Evolutionary conservation across 1,140 invertebrate genomes (phyloP).

Genomic region (Bombus soroeensis): DNA sequence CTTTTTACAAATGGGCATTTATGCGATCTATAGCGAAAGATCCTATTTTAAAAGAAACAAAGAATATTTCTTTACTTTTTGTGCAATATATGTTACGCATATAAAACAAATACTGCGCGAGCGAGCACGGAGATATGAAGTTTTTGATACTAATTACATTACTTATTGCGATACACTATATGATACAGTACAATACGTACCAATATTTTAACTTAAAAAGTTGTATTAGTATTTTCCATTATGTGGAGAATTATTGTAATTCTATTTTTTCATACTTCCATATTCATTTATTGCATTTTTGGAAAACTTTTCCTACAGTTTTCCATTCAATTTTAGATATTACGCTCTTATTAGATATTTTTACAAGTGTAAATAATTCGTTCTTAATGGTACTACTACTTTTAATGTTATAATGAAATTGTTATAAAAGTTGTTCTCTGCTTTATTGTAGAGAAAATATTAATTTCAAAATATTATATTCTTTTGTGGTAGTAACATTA

Average conservation of each 20-base stretch:
- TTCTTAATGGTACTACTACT: constrained; percentile 16
- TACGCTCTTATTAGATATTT: constrained; percentile 6
- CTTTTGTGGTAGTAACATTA: constrained; percentile 17
- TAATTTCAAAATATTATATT: constrained; percentile 10
- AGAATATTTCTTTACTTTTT: neutral
- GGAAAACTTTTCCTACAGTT: constrained; percentile 2
- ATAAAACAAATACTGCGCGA: neutral
- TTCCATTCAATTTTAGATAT: neutral
- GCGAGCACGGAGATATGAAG: neutral
- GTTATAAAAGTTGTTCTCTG: neutral
- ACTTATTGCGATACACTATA: neutral
- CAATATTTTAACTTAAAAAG: constrained; percentile 16
- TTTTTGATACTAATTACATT: constrained; percentile 14
- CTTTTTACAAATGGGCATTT: constrained; percentile 24
- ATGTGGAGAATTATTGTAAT: neutral
- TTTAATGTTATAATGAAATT: neutral
- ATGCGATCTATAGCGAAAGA: neutral
- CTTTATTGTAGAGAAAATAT: neutral
- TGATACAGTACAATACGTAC: neutral
- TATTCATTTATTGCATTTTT: constrained; percentile 29
- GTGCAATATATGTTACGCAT: constrained; percentile 13
- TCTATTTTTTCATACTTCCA: neutral
- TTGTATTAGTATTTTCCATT: neutral
- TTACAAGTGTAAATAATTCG: constrained; percentile 14
- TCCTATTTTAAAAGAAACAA: neutral